Percentiles rank a stretch among this genome's conserved stretches.
These are phyloP conservation scores for Archilochus colubris DNA, from an alignment of 2,113 vertebrate species.

Conservation along the genomic window DNA sequence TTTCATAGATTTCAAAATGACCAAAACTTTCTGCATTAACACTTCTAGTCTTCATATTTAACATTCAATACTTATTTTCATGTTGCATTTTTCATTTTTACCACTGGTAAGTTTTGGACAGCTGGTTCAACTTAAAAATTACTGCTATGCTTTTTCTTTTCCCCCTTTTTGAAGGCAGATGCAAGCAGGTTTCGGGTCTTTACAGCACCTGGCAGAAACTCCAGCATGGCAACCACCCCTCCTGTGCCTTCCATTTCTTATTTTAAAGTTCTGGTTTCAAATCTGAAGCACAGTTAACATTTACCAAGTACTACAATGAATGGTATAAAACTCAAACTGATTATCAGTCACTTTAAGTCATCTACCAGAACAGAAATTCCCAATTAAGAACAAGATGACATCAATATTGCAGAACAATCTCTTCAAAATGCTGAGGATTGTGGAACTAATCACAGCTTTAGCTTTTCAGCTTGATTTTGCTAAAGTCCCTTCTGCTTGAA, in stretches of 20 bases:
- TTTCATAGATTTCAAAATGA: background rate
- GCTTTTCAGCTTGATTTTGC: background rate
- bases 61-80: background rate
- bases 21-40: background rate
- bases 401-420: background rate
- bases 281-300: background rate
- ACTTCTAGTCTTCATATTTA: background rate
- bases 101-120: background rate
- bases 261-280: background rate
- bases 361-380: background rate
- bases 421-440: background rate
- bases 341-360: background rate
- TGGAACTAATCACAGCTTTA: background rate
- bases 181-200: background rate
- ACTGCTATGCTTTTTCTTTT: background rate
- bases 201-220: rapidly evolving
- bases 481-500: background rate
- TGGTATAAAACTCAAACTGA: background rate
- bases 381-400: background rate
- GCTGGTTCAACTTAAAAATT: background rate
- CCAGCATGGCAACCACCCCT: background rate
- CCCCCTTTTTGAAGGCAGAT: background rate
- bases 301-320: background rate
- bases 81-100: background rate
- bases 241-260: background rate